Percentiles rank a stretch among this genome's conserved stretches.
Conservation (phyloP, 2,888 invertebrate genomes). For the Notocelia uddmanniana region DNA sequence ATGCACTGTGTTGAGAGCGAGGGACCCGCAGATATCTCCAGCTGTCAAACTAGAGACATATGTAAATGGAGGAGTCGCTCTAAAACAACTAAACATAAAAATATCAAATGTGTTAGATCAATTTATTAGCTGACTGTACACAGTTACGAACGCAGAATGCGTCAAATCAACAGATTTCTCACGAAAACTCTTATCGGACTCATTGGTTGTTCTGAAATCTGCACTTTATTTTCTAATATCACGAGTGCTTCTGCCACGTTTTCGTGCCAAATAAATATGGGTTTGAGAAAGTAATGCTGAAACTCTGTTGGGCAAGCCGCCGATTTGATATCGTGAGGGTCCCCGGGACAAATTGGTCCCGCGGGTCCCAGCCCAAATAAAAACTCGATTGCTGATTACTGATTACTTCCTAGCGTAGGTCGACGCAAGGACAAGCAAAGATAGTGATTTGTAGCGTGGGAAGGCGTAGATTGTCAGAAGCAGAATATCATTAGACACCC, state of each 20-base stretch:
- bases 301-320: not conserved
- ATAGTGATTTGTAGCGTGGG: not conserved
- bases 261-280: not conserved
- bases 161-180: no score
- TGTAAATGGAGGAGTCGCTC: no score
- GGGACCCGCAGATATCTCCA: no score
- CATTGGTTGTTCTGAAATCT: not conserved
- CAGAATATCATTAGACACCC: no score
- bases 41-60: no score
- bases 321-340: slow-evolving; percentile 26
- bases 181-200: no score
- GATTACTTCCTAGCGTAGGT: slow-evolving; percentile 25
- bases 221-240: not conserved
- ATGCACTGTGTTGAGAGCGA: no score
- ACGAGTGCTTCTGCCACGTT: not conserved
- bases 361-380: slow-evolving; percentile 18
- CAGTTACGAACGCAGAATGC: no score
- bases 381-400: slow-evolving; percentile 36
- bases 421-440: not conserved
- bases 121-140: no score
- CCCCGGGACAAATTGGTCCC: slow-evolving; percentile 17
- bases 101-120: no score
- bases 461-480: not conserved
- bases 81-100: no score
- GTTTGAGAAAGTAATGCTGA: not conserved